Percentiles rank a stretch among this genome's conserved stretches.
Conservation (phyloP, 2,797 vertebrate species). For the Myiotriccus ornatus region DNA sequence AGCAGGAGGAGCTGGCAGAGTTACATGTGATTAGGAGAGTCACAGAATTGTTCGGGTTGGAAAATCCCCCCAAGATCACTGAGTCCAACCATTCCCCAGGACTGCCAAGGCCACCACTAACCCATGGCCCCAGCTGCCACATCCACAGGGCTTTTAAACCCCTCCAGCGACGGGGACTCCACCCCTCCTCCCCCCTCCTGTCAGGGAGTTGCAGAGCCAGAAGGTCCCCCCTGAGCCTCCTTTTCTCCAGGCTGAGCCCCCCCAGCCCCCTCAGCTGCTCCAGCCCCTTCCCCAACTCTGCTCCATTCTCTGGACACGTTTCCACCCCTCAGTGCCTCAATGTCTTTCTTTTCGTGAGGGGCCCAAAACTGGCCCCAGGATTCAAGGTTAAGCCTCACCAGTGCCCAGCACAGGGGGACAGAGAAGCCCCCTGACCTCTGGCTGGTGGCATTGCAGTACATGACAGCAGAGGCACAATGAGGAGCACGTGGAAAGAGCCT, state of each 20-base stretch:
- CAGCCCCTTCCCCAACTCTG: fast-evolving
- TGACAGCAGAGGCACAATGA: not conserved
- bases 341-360: not conserved
- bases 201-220: not conserved
- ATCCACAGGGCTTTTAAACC: not conserved
- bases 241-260: not conserved
- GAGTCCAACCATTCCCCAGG: not conserved
- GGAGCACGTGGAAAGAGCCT: not conserved
- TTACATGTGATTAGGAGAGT: not conserved
- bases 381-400: not conserved
- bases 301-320: fast-evolving
- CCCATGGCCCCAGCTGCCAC: not conserved
- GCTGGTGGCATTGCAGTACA: not conserved
- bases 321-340: not conserved
- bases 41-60: not conserved
- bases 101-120: not conserved
- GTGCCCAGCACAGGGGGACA: not conserved
- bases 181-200: not conserved
- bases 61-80: not conserved
- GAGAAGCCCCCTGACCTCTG: not conserved
- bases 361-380: not conserved
- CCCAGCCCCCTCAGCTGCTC: not conserved
- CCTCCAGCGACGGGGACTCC: not conserved
- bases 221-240: not conserved
- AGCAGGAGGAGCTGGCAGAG: not conserved